Evolutionary conservation across 2,797 vertebrate species (phyloP).

Genomic region (Parambassis ranga): DNA sequence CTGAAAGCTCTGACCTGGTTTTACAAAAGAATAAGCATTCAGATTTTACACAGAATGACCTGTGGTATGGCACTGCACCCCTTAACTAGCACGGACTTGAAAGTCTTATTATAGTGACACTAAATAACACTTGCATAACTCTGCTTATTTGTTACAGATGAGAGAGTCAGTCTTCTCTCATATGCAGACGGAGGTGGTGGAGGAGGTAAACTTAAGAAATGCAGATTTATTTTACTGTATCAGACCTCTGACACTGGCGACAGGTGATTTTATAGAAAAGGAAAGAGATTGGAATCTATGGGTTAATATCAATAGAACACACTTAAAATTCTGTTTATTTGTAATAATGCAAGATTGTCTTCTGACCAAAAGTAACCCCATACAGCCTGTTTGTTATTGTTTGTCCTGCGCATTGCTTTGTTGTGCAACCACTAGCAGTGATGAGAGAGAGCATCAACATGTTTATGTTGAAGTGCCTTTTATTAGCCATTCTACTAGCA

Average conservation of each 20-base stretch:
- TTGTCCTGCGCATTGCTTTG: too few species aligned
- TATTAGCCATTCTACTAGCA: too few species aligned
- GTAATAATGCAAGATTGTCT: neutral
- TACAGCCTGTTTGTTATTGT: too few species aligned
- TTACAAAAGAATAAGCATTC: constrained; percentile 36
- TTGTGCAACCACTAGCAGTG: too few species aligned
- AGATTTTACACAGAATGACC: constrained; percentile 53
- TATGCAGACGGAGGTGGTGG: constrained; percentile 18
- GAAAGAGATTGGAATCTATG: too few species aligned
- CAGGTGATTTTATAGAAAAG: too few species aligned
- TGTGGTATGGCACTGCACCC: constrained; percentile 55
- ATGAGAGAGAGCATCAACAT: too few species aligned
- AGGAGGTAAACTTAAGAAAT: constrained; percentile 16
- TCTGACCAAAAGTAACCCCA: neutral
- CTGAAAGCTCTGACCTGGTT: constrained; percentile 44
- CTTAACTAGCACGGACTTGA: constrained; percentile 60
- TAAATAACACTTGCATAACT: constrained; percentile 74
- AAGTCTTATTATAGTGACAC: constrained; percentile 69
- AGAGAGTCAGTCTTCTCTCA: constrained; percentile 39
- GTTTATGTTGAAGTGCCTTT: too few species aligned
- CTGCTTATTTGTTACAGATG: constrained; percentile 66
- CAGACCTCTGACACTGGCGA: too few species aligned
- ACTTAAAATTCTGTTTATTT: too few species aligned
- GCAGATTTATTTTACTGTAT: constrained; percentile 7
- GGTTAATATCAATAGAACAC: too few species aligned